A percentile compares a stretch with the other conserved stretches of the same genome.
These are phyloP conservation scores for Trachurus trachurus DNA, from an alignment of 2,797 vertebrate species.

Conservation along the genomic window DNA sequence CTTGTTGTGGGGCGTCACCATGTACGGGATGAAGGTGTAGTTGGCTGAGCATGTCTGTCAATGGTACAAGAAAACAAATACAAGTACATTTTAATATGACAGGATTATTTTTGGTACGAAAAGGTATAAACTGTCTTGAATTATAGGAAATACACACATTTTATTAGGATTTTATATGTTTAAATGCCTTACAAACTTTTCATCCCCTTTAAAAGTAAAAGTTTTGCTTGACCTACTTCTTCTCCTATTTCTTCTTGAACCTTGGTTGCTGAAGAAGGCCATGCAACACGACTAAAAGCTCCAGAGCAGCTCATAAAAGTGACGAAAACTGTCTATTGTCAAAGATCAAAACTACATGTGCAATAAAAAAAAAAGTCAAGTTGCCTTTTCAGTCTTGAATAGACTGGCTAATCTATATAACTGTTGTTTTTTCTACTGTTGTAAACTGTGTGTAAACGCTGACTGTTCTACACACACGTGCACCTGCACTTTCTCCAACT, in stretches of 20 bases:
- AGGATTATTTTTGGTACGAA: neutral
- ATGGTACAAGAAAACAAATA: neutral
- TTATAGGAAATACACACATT: too few species aligned
- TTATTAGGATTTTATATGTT: neutral
- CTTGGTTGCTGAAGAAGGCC: neutral
- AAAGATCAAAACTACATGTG: neutral
- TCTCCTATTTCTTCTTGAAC: neutral
- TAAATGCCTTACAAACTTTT: neutral
- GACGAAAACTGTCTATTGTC: neutral
- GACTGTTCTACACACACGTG: too few species aligned
- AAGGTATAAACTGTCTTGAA: too few species aligned
- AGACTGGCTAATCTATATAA: too few species aligned
- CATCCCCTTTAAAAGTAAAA: neutral
- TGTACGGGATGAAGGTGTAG: conserved; percentile 97
- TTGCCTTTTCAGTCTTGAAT: too few species aligned
- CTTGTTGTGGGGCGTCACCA: conserved; percentile 97
- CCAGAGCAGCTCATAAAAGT: neutral
- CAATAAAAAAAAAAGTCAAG: too few species aligned
- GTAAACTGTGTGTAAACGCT: too few species aligned
- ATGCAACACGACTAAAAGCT: neutral
- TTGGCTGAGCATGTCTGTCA: conserved; percentile 94
- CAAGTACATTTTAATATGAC: neutral
- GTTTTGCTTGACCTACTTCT: neutral
- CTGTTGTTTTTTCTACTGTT: too few species aligned
- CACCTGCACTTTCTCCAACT: too few species aligned